Percentiles rank a stretch among this genome's conserved stretches.
Evolutionary conservation across 2,888 invertebrate species (phyloP).

Genomic region (Aphidoletes aphidimyza): DNA sequence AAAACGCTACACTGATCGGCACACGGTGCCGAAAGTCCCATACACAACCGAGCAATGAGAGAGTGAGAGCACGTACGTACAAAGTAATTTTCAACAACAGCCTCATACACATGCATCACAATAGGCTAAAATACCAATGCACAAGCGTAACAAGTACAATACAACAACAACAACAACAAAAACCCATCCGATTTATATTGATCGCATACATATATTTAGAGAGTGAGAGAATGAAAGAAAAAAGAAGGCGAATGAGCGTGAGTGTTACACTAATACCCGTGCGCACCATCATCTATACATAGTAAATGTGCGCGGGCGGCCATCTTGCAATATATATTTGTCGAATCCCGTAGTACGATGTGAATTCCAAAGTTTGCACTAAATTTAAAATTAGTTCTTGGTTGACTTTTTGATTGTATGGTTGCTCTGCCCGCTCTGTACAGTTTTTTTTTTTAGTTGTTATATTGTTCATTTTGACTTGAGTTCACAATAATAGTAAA

Average conservation of each 20-base stretch:
- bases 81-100: too few species aligned
- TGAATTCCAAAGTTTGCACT: slow-evolving; percentile 54
- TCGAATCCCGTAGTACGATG: slow-evolving; percentile 51
- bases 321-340: slow-evolving; percentile 54
- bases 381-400: slow-evolving; percentile 56
- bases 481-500: neutral
- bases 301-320: slow-evolving; percentile 53
- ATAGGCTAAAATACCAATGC: slow-evolving; percentile 13
- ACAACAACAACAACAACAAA: too few species aligned
- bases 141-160: too few species aligned
- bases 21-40: too few species aligned
- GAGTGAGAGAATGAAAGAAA: neutral
- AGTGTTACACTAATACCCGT: slow-evolving; percentile 24
- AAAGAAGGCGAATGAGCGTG: too few species aligned
- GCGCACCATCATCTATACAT: slow-evolving; percentile 50
- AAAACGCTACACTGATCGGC: too few species aligned
- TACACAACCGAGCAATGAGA: too few species aligned
- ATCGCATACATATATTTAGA: too few species aligned
- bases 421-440: slow-evolving; percentile 56
- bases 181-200: too few species aligned
- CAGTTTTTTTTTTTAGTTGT: too few species aligned
- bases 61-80: neutral
- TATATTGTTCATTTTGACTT: too few species aligned
- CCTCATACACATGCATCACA: neutral
- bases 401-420: slow-evolving; percentile 58